Percentiles rank a stretch among this genome's conserved stretches.
Conservation (phyloP, 2,888 invertebrate genomes). For the Cantharis rufa region DNA sequence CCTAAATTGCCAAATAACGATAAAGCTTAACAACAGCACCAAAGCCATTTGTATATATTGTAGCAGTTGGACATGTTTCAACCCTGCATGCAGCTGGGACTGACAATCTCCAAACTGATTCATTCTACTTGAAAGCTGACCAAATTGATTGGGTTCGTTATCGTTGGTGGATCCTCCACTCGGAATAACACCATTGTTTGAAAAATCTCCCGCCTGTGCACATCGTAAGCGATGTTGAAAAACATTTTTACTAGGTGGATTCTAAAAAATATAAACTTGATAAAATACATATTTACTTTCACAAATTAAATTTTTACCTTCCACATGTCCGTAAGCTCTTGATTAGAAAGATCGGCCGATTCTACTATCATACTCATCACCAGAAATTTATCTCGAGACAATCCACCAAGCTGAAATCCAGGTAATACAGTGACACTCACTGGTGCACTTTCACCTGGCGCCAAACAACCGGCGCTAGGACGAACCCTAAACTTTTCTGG, state of each 20-base stretch:
- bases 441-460: slow-evolving; percentile 65
- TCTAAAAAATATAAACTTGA: slow-evolving; percentile 38
- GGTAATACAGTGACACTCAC: slow-evolving; percentile 77
- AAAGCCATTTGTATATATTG: slow-evolving; percentile 59
- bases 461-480: slow-evolving; percentile 80
- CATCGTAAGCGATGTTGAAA: slow-evolving; percentile 77
- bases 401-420: slow-evolving; percentile 69
- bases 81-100: slow-evolving; percentile 56
- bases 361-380: slow-evolving; percentile 78
- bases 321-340: slow-evolving; percentile 76
- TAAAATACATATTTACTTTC: not conserved
- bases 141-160: slow-evolving; percentile 41
- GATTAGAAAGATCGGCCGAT: slow-evolving; percentile 60
- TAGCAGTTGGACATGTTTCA: slow-evolving; percentile 58
- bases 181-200: slow-evolving; percentile 47
- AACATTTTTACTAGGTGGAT: slow-evolving; percentile 51
- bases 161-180: slow-evolving; percentile 17
- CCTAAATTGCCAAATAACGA: slow-evolving; percentile 55
- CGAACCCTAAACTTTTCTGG: slow-evolving; percentile 94
- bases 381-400: slow-evolving; percentile 83
- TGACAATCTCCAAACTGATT: slow-evolving; percentile 56
- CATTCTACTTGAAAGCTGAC: slow-evolving; percentile 44
- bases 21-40: slow-evolving; percentile 52
- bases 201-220: slow-evolving; percentile 56
- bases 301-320: slow-evolving; percentile 58